phyloP scores from a whole-genome alignment of 2,888 invertebrate genomes.

The Dendrolimus pini region DNA sequence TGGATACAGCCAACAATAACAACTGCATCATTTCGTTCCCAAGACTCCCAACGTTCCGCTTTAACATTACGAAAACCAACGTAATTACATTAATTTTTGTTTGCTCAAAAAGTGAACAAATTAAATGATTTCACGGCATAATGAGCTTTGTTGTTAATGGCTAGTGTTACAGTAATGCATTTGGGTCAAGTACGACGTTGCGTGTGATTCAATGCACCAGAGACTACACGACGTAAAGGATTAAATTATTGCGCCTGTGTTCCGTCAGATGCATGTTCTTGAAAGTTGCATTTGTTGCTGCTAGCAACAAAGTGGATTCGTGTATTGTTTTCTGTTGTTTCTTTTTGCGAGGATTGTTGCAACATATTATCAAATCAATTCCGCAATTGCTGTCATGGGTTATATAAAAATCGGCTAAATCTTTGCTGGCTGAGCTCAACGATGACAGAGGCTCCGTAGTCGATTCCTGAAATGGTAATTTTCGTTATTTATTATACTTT shows the following conservation, averaged over 20 bases:
- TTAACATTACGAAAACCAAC: background rate
- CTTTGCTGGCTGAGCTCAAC: too few relatives aligned
- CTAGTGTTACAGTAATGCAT: background rate
- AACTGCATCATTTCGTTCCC: background rate
- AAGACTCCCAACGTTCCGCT: background rate
- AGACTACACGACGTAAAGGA: background rate
- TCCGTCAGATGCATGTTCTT: background rate
- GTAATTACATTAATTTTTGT: background rate
- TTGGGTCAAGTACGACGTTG: background rate
- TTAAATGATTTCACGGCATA: background rate
- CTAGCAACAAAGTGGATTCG: too few relatives aligned
- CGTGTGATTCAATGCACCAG: background rate
- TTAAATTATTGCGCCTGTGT: background rate
- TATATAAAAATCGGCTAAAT: too few relatives aligned
- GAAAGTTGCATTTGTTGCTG: too few relatives aligned
- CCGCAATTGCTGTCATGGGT: too few relatives aligned
- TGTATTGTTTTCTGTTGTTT: too few relatives aligned
- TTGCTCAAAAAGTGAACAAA: background rate
- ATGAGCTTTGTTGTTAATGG: background rate
- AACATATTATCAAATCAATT: too few relatives aligned
- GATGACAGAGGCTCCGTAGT: too few relatives aligned
- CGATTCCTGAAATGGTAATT: too few relatives aligned
- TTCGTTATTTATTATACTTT: too few relatives aligned
- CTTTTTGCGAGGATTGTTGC: too few relatives aligned
- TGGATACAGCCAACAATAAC: too few relatives aligned